phyloP scores from a whole-genome alignment of 2,888 invertebrate species.

The Microplitis manilae region DNA sequence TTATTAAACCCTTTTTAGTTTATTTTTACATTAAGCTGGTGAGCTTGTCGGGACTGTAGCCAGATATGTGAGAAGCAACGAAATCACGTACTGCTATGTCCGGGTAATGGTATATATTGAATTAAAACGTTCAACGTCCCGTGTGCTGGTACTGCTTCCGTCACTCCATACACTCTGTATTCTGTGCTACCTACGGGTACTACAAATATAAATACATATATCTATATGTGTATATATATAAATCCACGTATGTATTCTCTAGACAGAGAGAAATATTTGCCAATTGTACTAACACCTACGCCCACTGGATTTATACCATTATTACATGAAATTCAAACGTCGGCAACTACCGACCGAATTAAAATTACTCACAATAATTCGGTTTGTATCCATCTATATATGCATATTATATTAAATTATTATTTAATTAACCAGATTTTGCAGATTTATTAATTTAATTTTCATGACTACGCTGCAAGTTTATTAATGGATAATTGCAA shows the following conservation, averaged over 20 bases:
- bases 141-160: conserved; percentile 1
- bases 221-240: background rate
- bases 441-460: background rate
- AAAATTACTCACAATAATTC: background rate
- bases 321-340: conserved; percentile 10
- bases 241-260: background rate
- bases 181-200: background rate
- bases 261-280: conserved; percentile 26
- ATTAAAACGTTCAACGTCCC: conserved; percentile 35
- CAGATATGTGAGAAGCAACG: conserved; percentile 16
- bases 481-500: background rate
- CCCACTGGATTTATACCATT: conserved; percentile 3
- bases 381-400: background rate
- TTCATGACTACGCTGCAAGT: background rate
- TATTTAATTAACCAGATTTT: background rate
- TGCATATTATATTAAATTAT: background rate
- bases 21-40: conserved; percentile 6
- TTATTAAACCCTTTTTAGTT: background rate
- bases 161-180: background rate
- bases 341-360: background rate
- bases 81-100: conserved; percentile 27
- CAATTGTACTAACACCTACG: conserved; percentile 21
- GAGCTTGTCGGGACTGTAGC: conserved; percentile 10
- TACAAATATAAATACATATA: background rate
- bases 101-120: conserved; percentile 26